Evolutionary conservation across 2,888 invertebrate genomes (phyloP), one percentile per base, ranked within the genome.

Genomic region (Drosophila sordidula): DNA sequence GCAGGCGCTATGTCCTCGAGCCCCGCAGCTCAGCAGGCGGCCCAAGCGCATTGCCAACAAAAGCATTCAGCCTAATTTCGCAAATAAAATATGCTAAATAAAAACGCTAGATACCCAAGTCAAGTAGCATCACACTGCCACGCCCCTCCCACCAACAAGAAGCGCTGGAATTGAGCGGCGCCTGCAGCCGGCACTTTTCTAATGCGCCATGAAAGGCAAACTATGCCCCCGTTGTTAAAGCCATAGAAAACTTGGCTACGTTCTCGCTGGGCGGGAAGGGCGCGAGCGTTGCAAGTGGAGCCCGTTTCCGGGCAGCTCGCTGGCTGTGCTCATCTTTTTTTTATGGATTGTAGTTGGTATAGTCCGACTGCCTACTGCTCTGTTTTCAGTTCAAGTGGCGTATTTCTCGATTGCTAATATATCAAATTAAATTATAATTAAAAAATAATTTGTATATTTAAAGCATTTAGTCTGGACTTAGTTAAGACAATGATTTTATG

Each of bases 181-280:
- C 83, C 83, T 84, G 83, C 73, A 67, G 73, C 67, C 74, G 76
- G 74, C 83, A 87, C 83, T 74, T 78, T 84, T 83, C 73, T 87
- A 83, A 83, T 84, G 87, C 83, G 73, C 67, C 45, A 59, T 50
- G 54, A 78, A 81, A 70, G 75, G 44, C 62, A 66, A 78, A 70
- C 57, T 75, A 62, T 54, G 12, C 42, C 47, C 46, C 41, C 51
- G 58, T 58, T 66, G 58, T 64, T 54, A 38, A 26, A 26, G 50
- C 9, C 14, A 22, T 34, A n/a, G n/a, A 45, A 8, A 29, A 57
- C 54, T 57, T 54, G 55, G 75, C 44, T 11, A 29, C 18, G 9
- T 49, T 42, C 47, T 8, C 8, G 18, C 32, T 12, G 41, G 29
- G 8, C 29, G 29, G 9, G 3, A 29, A 29, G 3, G 29, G 29